Evolutionary conservation across 2,888 invertebrate genomes (phyloP), one percentile per base, ranked within the genome.

Genomic region (Drosophila sordidula): DNA sequence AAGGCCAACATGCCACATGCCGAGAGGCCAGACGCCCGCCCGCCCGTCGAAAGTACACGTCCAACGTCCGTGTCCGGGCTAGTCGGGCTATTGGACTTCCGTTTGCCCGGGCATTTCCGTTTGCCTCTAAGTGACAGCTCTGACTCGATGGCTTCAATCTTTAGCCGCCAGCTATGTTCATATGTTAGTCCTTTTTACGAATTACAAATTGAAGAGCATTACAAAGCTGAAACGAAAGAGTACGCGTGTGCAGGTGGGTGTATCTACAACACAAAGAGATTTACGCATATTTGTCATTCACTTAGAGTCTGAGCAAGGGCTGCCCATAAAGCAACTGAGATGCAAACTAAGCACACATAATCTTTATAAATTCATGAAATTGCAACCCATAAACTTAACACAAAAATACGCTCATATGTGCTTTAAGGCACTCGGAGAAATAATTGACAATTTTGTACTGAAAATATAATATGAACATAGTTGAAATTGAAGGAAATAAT

Each of bases 51-150:
- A 34, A 29, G 26, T 61, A 25, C 32, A 39, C 55, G 36, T 26
- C 4, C 18, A 26, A 39, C 9, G 29, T 41, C 29, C 36, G 36
- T 36, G 41, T 58, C 52, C 47, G 18, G 46, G 55, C 29, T 46
- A 41, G 73, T 45, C 70, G 65, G 67, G 42, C 65, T 62, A 66
- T 75, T 74, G 47, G 62, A 80, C 78, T 70, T 82, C 72, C 80
- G 84, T 50, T 78, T 80, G 87, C 70, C 18, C 68, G 54, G 66
- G 75, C 80, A 78, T 77, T 89, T 84, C 80, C 83, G 84, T 36
- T 70, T 38, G 59, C 59, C 51, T 38, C 59, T 49, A 52, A 65
- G 59, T 64, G 52, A 59, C 61, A 54, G 62, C 50, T 57, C 38
- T 12, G n/a, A 55, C 61, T 52, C 63, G 44, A 59, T 55, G 46